These are phyloP conservation scores for Ectemnius cavifrons DNA, from an alignment of 2,888 invertebrate genomes.

Conservation along the genomic window DNA sequence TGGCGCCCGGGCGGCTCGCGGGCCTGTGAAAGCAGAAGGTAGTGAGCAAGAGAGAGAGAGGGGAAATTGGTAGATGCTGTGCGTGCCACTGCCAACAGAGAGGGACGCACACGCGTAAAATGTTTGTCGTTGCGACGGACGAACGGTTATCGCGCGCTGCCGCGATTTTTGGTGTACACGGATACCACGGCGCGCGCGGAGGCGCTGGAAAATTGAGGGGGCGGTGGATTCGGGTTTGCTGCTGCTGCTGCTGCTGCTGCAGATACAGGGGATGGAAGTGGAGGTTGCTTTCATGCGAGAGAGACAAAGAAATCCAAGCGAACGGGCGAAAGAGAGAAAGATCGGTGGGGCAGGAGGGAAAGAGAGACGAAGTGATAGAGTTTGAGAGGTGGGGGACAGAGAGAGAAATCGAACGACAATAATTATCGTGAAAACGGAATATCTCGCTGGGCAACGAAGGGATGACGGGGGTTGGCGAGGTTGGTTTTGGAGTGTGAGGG, in stretches of 20 bases:
- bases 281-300: too few relatives aligned
- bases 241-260: too few relatives aligned
- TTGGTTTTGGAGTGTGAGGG: slow-evolving; percentile 59
- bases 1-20: slow-evolving; percentile 34
- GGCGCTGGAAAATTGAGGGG: slow-evolving; percentile 43
- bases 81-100: slow-evolving; percentile 10
- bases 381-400: slow-evolving; percentile 19
- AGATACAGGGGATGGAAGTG: too few relatives aligned
- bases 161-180: slow-evolving; percentile 59
- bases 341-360: too few relatives aligned
- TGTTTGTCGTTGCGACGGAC: slow-evolving; percentile 63
- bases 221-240: background rate
- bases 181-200: slow-evolving; percentile 21
- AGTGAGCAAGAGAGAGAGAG: background rate
- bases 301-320: too few relatives aligned
- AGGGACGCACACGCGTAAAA: slow-evolving; percentile 63
- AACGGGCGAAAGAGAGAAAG: too few relatives aligned
- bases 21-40: slow-evolving; percentile 21
- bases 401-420: slow-evolving; percentile 73
- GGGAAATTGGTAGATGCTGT: slow-evolving; percentile 15
- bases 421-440: slow-evolving; percentile 76
- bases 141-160: slow-evolving; percentile 62
- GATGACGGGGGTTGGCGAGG: slow-evolving; percentile 31
- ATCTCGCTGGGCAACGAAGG: slow-evolving; percentile 67
- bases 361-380: slow-evolving; percentile 9